Evolutionary conservation across 2,888 invertebrate genomes (phyloP).

Genomic region (Listrodromus nycthemerus): DNA sequence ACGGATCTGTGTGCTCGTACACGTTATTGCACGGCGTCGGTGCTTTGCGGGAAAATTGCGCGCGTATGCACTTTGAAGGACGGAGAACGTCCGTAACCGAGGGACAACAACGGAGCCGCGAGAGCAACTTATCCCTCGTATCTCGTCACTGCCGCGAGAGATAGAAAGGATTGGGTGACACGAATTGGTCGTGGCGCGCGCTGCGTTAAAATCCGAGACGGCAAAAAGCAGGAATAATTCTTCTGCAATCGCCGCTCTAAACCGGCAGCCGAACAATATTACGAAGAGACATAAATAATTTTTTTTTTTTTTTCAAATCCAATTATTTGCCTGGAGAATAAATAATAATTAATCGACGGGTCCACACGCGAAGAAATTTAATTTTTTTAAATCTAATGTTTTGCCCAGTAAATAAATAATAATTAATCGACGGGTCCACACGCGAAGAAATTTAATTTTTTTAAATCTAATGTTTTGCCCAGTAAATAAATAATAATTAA

Average conservation of each 20-base stretch:
- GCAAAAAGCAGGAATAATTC: conserved; percentile 37
- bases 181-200: conserved; percentile 20
- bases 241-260: conserved; percentile 32
- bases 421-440: too few species aligned
- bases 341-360: too few species aligned
- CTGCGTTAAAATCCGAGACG: conserved; percentile 23
- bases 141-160: conserved; percentile 13
- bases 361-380: too few species aligned
- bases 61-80: conserved; percentile 22
- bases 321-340: background rate
- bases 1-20: conserved; percentile 17
- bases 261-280: conserved; percentile 35
- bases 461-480: background rate
- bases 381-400: background rate
- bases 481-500: too few species aligned
- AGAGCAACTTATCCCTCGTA: conserved; percentile 1
- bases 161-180: conserved; percentile 26
- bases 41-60: background rate
- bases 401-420: background rate
- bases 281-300: conserved; percentile 15
- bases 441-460: too few species aligned
- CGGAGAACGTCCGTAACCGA: conserved; percentile 14
- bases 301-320: too few species aligned
- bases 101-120: conserved; percentile 8
- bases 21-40: background rate